These are phyloP conservation scores for Pectinophora gossypiella DNA, from an alignment of 1,140 invertebrate genomes.

Conservation along the genomic window DNA sequence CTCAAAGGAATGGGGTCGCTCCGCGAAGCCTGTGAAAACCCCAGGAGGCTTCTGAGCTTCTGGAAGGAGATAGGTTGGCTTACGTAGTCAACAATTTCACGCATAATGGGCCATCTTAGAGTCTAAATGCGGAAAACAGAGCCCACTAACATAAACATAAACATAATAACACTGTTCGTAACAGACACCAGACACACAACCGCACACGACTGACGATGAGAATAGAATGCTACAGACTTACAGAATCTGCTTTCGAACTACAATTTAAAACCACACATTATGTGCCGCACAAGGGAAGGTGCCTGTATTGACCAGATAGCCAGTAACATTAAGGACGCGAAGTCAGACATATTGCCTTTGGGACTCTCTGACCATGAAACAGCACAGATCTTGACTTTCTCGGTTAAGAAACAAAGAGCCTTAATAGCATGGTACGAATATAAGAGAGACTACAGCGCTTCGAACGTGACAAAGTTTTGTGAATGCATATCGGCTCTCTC, in stretches of 20 bases:
- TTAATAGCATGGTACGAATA: neutral
- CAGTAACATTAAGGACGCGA: constrained; percentile 13
- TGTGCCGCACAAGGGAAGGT: constrained; percentile 6
- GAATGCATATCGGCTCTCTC: neutral
- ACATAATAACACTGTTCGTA: too few species aligned
- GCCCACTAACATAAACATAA: too few species aligned
- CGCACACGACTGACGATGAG: too few species aligned
- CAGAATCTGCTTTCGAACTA: neutral
- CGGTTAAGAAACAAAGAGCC: neutral
- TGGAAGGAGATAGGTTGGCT: too few species aligned
- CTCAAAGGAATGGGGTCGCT: too few species aligned
- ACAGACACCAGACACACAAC: too few species aligned
- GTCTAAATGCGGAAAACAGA: too few species aligned
- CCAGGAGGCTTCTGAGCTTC: too few species aligned
- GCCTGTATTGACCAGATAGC: constrained; percentile 16
- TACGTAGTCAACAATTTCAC: too few species aligned
- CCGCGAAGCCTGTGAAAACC: too few species aligned
- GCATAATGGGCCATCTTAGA: too few species aligned
- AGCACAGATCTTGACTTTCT: neutral
- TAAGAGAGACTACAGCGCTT: neutral
- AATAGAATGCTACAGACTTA: neutral
- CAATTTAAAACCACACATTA: constrained; percentile 9
- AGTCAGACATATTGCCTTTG: neutral
- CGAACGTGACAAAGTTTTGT: neutral
- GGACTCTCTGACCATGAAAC: constrained; percentile 10